These are phyloP conservation scores for Lycaon pictus DNA, from an alignment of 2,113 vertebrate species.

Conservation along the genomic window DNA sequence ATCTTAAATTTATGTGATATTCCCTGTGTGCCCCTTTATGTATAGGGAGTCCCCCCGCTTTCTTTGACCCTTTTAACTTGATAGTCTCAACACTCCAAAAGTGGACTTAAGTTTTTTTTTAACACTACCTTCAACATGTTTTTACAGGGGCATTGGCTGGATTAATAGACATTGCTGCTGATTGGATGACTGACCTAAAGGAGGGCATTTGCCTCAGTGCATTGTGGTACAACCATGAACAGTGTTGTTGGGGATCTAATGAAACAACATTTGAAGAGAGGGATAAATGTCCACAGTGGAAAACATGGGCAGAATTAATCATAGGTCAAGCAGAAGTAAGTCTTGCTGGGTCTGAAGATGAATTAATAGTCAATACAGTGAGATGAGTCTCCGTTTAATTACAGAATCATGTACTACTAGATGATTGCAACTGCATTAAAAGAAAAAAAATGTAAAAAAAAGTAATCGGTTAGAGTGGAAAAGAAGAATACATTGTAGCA, in stretches of 20 bases:
- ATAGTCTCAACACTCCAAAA: background rate
- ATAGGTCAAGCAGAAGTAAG: slow-evolving; percentile 97
- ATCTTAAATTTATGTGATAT: background rate
- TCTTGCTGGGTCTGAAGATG: slow-evolving; percentile 51
- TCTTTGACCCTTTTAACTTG: background rate
- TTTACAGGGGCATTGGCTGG: slow-evolving; percentile 96
- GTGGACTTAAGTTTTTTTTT: background rate
- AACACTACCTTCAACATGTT: background rate
- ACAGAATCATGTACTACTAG: background rate
- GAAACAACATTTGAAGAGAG: slow-evolving; percentile 97
- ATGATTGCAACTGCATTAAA: background rate
- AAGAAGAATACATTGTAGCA: background rate
- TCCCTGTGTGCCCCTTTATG: background rate
- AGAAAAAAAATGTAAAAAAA: background rate
- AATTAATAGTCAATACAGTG: background rate
- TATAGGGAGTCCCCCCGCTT: background rate
- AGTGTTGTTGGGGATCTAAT: slow-evolving; percentile 99
- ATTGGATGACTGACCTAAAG: slow-evolving; percentile 99
- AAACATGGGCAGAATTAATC: slow-evolving; percentile 99
- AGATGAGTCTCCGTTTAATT: background rate
- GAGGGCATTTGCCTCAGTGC: slow-evolving; percentile 98
- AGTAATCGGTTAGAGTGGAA: background rate
- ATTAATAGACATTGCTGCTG: slow-evolving; percentile 98
- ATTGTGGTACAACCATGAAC: slow-evolving; percentile 99
- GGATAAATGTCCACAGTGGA: slow-evolving; percentile 99